Percentiles rank a stretch among this genome's conserved stretches.
These are phyloP conservation scores for Falco novaeseelandiae DNA, from an alignment of 2,797 vertebrate genomes.

Conservation along the genomic window DNA sequence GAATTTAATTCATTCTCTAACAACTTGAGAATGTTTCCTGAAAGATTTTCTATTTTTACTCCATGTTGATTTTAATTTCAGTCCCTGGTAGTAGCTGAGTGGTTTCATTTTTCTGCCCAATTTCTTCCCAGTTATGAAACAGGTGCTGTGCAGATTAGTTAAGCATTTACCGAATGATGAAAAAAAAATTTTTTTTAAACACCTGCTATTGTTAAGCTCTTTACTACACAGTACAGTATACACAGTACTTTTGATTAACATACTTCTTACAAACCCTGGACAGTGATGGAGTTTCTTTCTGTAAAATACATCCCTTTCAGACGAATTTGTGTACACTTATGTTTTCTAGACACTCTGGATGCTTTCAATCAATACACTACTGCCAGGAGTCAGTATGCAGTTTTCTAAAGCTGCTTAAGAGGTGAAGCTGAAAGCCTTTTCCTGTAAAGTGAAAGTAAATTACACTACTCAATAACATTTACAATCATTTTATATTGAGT, in stretches of 20 bases:
- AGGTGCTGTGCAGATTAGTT: neutral
- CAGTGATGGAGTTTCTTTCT: neutral
- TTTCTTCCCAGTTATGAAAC: neutral
- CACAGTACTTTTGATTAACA: neutral
- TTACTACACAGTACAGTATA: neutral
- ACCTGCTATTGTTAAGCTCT: neutral
- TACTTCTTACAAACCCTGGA: neutral
- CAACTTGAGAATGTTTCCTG: neutral
- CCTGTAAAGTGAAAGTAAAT: slow-evolving; percentile 64
- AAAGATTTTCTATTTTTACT: neutral
- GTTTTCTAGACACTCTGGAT: slow-evolving; percentile 18
- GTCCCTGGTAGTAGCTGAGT: neutral
- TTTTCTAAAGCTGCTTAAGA: slow-evolving; percentile 42
- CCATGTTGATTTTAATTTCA: neutral
- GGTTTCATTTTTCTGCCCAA: neutral
- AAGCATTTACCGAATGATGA: neutral
- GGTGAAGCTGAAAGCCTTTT: slow-evolving; percentile 52
- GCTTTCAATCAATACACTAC: slow-evolving; percentile 28
- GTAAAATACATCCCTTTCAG: neutral
- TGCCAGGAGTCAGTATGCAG: slow-evolving; percentile 14
- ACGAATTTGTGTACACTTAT: neutral
- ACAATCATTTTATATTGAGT: slow-evolving; percentile 23
- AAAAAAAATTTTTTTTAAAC: neutral
- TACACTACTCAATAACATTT: slow-evolving; percentile 42
- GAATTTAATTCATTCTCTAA: neutral